These are phyloP conservation scores for Capitulum mitella DNA, from an alignment of 2,888 invertebrate species.

Conservation along the genomic window DNA sequence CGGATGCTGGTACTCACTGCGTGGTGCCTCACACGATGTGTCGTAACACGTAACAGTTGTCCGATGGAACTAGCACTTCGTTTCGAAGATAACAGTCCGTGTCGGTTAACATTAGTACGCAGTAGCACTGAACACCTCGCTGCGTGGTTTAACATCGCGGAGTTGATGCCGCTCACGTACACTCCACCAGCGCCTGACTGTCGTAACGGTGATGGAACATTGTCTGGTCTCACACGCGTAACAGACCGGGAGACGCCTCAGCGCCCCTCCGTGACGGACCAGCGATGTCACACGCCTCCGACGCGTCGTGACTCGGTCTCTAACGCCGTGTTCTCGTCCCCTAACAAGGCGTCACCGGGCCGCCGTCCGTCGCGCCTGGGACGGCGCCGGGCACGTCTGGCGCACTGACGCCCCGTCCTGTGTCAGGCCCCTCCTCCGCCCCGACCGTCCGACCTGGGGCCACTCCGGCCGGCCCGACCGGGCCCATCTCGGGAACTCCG, in stretches of 20 bases:
- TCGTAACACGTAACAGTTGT: too few relatives aligned
- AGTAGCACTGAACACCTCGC: too few relatives aligned
- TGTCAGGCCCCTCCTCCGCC: background rate
- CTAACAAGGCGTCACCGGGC: slow-evolving; percentile 11
- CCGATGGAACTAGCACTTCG: too few relatives aligned
- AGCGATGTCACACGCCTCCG: background rate
- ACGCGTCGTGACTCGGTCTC: background rate
- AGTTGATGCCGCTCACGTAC: too few relatives aligned
- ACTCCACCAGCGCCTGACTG: background rate
- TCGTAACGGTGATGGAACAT: background rate
- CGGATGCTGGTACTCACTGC: background rate
- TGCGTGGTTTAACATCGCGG: too few relatives aligned
- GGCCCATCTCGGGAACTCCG: background rate
- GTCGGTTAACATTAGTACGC: too few relatives aligned
- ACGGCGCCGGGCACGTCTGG: background rate
- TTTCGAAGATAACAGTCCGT: too few relatives aligned
- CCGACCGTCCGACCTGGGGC: background rate
- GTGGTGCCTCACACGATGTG: background rate
- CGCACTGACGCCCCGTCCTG: background rate
- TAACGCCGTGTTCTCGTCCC: background rate
- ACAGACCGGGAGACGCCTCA: too few relatives aligned
- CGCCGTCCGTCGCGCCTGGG: background rate
- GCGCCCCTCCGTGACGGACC: background rate
- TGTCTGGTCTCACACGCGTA: background rate
- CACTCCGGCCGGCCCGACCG: background rate